Conservation (phyloP, 2,888 invertebrate genomes). For the Onthophagus sagittarius region DNA sequence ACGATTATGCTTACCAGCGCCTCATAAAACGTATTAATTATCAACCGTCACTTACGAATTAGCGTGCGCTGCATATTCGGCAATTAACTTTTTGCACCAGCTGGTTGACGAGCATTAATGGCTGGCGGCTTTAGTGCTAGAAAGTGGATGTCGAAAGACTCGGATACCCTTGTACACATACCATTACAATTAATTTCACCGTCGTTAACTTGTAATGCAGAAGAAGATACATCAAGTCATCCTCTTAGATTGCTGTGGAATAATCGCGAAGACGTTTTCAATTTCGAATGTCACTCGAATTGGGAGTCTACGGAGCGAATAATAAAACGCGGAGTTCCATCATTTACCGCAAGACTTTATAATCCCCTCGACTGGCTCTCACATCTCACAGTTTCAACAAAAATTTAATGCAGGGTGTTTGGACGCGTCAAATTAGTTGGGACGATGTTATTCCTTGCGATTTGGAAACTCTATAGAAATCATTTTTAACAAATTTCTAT, state of each 20-base stretch:
- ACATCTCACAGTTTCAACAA: not conserved
- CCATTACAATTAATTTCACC: not conserved
- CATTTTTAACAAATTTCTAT: no score
- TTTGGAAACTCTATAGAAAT: not conserved
- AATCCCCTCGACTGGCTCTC: not conserved
- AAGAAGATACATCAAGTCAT: not conserved
- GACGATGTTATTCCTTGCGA: not conserved
- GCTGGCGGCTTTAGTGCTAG: not conserved
- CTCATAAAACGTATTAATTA: not conserved
- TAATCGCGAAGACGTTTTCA: not conserved
- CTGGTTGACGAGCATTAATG: not conserved
- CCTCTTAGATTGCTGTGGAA: constrained; percentile 1
- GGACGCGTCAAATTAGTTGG: not conserved
- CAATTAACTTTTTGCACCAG: not conserved
- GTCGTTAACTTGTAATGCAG: not conserved
- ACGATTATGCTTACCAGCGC: not conserved
- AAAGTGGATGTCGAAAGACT: not conserved
- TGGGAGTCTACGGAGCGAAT: not conserved
- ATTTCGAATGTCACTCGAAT: not conserved
- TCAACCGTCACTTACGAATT: not conserved
- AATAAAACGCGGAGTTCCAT: not conserved
- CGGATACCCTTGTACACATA: not conserved
- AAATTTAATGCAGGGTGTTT: not conserved
- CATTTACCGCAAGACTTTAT: not conserved
- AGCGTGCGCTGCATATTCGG: not conserved